These are phyloP conservation scores for Conomelus anceps DNA, from an alignment of 2,888 invertebrate species.

Conservation along the genomic window DNA sequence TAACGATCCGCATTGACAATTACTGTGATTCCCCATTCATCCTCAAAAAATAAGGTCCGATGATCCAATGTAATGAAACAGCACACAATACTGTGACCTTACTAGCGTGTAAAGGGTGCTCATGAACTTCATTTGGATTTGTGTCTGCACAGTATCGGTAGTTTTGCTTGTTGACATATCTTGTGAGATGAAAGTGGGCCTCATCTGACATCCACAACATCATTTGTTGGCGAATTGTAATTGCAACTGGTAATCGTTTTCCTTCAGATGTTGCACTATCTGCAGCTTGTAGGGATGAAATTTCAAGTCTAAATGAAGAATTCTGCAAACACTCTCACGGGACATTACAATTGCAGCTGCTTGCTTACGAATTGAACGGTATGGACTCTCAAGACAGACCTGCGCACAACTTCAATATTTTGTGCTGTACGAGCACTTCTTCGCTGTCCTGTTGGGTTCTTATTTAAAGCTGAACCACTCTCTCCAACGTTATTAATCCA, in stretches of 20 bases:
- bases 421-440: no score
- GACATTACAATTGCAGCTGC: background rate
- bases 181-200: no score
- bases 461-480: background rate
- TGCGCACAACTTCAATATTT: background rate
- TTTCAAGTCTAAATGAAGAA: background rate
- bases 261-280: background rate
- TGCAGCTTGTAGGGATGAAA: background rate
- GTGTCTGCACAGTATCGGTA: background rate
- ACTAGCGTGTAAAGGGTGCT: background rate
- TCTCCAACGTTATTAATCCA: background rate
- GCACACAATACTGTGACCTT: conserved; percentile 1
- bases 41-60: conserved; percentile 4
- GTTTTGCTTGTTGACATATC: no score
- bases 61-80: conserved; percentile 9
- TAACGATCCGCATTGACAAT: background rate
- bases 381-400: background rate
- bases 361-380: background rate
- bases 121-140: background rate
- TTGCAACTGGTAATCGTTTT: background rate
- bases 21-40: background rate
- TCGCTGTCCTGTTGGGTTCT: background rate
- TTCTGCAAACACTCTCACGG: background rate
- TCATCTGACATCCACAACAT: no score
- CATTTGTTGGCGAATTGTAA: background rate